phyloP scores from a whole-genome alignment of 2,888 invertebrate genomes.

The Sinotaia quadrata region DNA sequence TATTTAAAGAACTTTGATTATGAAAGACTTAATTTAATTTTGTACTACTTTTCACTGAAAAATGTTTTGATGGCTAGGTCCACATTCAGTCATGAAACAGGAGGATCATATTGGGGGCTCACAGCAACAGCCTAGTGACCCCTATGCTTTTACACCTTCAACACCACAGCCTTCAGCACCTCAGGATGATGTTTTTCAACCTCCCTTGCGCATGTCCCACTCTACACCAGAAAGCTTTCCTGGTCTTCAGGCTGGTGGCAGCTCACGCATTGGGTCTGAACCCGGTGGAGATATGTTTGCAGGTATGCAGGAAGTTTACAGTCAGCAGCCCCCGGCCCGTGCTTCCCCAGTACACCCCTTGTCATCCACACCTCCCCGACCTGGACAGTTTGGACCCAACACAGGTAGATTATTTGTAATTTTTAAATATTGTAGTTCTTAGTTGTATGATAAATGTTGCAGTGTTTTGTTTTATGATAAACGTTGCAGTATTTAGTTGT shows the following conservation, averaged over 20 bases:
- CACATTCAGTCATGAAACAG: slow-evolving; percentile 17
- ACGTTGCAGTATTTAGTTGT: no score
- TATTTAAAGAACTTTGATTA: no score
- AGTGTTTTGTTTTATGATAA: background rate
- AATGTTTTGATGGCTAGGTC: slow-evolving; percentile 5
- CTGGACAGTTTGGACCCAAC: slow-evolving; percentile 23
- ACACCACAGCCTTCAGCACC: slow-evolving; percentile 47
- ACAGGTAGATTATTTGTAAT: slow-evolving; percentile 2
- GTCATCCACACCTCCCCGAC: slow-evolving; percentile 23
- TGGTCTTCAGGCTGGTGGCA: slow-evolving; percentile 24
- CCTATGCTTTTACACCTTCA: slow-evolving; percentile 55
- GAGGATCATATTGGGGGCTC: slow-evolving; percentile 29
- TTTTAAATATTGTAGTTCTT: background rate
- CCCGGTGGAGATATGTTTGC: slow-evolving; percentile 29
- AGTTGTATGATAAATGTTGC: background rate
- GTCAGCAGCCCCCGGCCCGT: slow-evolving; percentile 30
- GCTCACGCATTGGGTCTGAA: slow-evolving; percentile 2
- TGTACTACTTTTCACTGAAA: no score
- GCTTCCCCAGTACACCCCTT: slow-evolving; percentile 25
- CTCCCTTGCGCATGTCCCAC: slow-evolving; percentile 11
- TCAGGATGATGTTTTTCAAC: slow-evolving; percentile 29
- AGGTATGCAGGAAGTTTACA: slow-evolving; percentile 1
- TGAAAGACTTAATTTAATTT: no score
- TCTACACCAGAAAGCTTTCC: slow-evolving; percentile 23
- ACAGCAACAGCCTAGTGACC: slow-evolving; percentile 42